Evolutionary conservation across 2,113 vertebrate species (phyloP).

Genomic region (Seriola rivoliana): DNA sequence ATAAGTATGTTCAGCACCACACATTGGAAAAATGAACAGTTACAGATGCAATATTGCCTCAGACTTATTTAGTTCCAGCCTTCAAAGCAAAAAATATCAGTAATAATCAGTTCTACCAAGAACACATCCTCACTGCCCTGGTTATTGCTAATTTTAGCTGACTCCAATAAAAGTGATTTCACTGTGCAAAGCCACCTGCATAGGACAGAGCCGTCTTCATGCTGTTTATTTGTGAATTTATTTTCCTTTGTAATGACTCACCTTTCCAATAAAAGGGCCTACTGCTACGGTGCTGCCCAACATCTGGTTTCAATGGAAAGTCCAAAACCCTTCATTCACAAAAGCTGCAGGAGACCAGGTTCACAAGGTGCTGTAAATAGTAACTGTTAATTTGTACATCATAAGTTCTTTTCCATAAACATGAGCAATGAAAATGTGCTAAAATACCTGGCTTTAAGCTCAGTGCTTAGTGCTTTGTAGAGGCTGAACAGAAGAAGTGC

Average conservation of each 20-base stretch:
- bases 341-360: constrained; percentile 80
- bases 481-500: constrained; percentile 25
- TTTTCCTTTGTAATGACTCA: constrained; percentile 82
- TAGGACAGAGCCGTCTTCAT: constrained; percentile 25
- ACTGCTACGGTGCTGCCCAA: constrained; percentile 68
- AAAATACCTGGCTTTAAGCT: constrained; percentile 73
- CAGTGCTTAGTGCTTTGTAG: constrained; percentile 28
- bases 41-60: neutral
- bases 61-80: neutral
- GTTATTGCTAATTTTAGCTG: constrained; percentile 41
- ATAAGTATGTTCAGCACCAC: neutral
- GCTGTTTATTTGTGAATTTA: constrained; percentile 85
- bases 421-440: constrained; percentile 74
- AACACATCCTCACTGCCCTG: neutral
- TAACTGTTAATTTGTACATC: constrained; percentile 87
- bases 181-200: constrained; percentile 52
- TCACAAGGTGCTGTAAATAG: constrained; percentile 83
- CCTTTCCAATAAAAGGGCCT: constrained; percentile 81
- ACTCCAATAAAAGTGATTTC: constrained; percentile 37
- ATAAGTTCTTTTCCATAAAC: constrained; percentile 83
- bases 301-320: constrained; percentile 83
- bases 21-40: neutral
- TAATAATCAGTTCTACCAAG: neutral
- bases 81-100: neutral
- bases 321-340: constrained; percentile 74